Evolutionary conservation across 2,113 vertebrate genomes (phyloP).

Genomic region (Corythaixoides concolor): DNA sequence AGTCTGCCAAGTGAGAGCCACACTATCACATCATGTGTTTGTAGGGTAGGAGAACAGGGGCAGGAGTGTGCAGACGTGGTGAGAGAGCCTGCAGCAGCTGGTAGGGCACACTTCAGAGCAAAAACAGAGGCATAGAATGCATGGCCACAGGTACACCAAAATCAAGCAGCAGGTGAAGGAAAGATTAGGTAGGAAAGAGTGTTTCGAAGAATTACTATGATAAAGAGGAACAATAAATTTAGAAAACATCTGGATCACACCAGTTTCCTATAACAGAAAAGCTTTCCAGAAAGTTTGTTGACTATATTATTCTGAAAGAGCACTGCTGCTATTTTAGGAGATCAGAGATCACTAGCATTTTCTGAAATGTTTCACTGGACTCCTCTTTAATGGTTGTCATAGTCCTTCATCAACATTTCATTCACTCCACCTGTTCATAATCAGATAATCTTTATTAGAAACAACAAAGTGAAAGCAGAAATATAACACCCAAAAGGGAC

Average conservation of each 20-base stretch:
- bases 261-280: neutral
- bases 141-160: neutral
- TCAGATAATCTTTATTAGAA: neutral
- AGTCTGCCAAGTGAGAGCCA: neutral
- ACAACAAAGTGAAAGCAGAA: neutral
- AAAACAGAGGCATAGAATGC: neutral
- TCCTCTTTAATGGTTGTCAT: neutral
- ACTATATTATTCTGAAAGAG: neutral
- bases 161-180: neutral
- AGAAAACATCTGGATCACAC: neutral
- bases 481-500: neutral
- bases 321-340: neutral
- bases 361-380: neutral
- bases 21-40: rapidly evolving
- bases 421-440: neutral
- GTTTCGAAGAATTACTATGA: neutral
- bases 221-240: neutral
- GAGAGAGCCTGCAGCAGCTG: neutral
- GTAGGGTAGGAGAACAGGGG: neutral
- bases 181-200: neutral
- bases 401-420: neutral
- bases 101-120: neutral
- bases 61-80: neutral
- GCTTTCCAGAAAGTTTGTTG: neutral
- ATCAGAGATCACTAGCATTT: neutral